Evolutionary conservation across 2,888 invertebrate species (phyloP), one percentile per base, ranked within the genome.

Genomic region (Romanomermis culicivorax): DNA sequence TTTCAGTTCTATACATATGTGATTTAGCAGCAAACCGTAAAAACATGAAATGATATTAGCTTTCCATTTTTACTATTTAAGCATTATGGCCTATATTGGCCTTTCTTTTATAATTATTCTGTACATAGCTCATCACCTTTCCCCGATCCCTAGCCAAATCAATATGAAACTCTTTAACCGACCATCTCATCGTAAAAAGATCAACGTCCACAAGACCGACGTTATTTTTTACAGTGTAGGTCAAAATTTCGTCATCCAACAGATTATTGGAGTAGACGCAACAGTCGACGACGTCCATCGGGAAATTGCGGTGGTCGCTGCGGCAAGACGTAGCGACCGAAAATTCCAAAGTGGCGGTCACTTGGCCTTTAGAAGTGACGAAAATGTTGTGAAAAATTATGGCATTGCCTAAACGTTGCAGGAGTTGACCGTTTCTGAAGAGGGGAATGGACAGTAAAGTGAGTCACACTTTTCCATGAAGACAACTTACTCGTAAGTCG

Each of bases 281-380:
- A 53, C 64, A 64, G 55, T 60, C 59, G 48, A 63, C 61, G 36
- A 57, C 56, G 47, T 64, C 64, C 61, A 59, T 60, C 7, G 64
- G 64, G 58, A 62, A 64, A 29, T 63, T 62, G 4, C 60, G 58
- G 53, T 61, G 64, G 56, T 64, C 64, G 30, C 60, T 61, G 2
- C 58, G 54, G 42, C 64, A 64, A 42, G 59, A 58, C 1, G 63
- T 63, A 52, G 63, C 63, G 59, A 63, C 62, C 25, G 62, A 51
- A 58, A 60, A 64, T 30, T 64, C 62, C 25, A 64, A 53, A 3
- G 61, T 47, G 0, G 63, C 62, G 4, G 62, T 61, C 29, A 64
- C 60, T 45, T 63, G 62, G 29, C 64, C 64, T 23, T 58, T 61
- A 43, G 59, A 58, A 24, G 60, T 57, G 2, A 29, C 30, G 11